Evolutionary conservation across 2,888 invertebrate species (phyloP).

Genomic region (Prosopocoilus inquinatus): DNA sequence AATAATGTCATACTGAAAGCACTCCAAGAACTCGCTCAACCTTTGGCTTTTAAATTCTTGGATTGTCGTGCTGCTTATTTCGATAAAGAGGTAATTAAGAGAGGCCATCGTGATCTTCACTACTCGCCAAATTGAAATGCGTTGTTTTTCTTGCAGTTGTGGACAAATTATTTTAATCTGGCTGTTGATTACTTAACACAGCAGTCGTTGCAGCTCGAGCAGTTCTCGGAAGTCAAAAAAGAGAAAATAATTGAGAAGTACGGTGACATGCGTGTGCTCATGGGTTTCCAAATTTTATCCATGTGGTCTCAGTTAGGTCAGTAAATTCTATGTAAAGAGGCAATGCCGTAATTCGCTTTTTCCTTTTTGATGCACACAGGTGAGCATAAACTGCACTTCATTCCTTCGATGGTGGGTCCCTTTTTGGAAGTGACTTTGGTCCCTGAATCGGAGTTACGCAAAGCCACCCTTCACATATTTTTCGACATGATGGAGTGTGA

Average conservation of each 20-base stretch:
- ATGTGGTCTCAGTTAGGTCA: slow-evolving; percentile 86
- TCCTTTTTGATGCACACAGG: slow-evolving; percentile 51
- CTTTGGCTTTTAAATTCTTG: slow-evolving; percentile 79
- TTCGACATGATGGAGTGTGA: slow-evolving; percentile 97
- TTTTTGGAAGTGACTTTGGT: slow-evolving; percentile 91
- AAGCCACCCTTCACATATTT: slow-evolving; percentile 87
- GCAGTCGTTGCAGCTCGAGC: slow-evolving; percentile 75
- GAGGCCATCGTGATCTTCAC: too few relatives aligned
- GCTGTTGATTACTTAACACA: slow-evolving; percentile 80
- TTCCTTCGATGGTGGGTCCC: slow-evolving; percentile 91
- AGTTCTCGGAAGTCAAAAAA: slow-evolving; percentile 76
- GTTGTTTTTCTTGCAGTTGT: slow-evolving; percentile 52
- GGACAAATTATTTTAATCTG: slow-evolving; percentile 74
- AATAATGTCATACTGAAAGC: slow-evolving; percentile 84
- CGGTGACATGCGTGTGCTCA: slow-evolving; percentile 87
- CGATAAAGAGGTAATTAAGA: slow-evolving; percentile 64
- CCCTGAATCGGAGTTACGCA: slow-evolving; percentile 78
- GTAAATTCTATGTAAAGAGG: neutral
- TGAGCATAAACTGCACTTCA: slow-evolving; percentile 82
- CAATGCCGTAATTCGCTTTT: neutral
- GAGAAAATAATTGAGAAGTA: slow-evolving; percentile 76
- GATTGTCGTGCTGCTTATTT: slow-evolving; percentile 68
- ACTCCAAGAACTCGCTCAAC: slow-evolving; percentile 84
- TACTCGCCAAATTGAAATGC: slow-evolving; percentile 3
- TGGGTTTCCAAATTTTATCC: slow-evolving; percentile 88